A percentile compares a stretch with the other conserved stretches of the same genome.
Evolutionary conservation across 2,888 invertebrate genomes (phyloP).

Genomic region (Marronus borbonicus): DNA sequence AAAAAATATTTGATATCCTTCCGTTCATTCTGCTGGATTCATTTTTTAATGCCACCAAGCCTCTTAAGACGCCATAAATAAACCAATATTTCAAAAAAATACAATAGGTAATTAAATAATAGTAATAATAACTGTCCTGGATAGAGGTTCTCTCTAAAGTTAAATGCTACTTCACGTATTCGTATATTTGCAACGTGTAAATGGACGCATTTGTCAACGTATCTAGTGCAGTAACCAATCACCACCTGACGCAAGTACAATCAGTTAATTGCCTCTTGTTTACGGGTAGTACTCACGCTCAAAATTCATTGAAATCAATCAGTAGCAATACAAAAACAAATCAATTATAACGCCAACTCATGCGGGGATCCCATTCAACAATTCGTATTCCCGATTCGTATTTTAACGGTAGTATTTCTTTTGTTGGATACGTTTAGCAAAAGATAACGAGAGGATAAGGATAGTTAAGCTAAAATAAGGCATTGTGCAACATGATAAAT

Average conservation of each 20-base stretch:
- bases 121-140: too few relatives aligned
- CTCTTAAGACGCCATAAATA: too few relatives aligned
- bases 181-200: background rate
- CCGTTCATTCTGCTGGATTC: too few relatives aligned
- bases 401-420: background rate
- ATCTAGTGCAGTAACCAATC: background rate
- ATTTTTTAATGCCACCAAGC: too few relatives aligned
- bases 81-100: too few relatives aligned
- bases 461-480: too few relatives aligned
- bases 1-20: too few relatives aligned
- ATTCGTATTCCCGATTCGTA: background rate
- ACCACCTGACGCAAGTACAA: slow-evolving; percentile 17
- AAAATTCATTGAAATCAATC: slow-evolving; percentile 11
- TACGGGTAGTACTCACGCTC: slow-evolving; percentile 8
- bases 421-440: too few relatives aligned
- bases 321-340: slow-evolving; percentile 17
- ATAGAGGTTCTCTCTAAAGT: too few relatives aligned
- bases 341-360: slow-evolving; percentile 32
- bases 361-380: background rate
- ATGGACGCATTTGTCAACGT: background rate
- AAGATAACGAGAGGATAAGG: too few relatives aligned
- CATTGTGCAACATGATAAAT: too few relatives aligned
- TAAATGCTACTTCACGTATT: background rate
- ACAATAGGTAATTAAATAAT: too few relatives aligned
- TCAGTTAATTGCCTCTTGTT: slow-evolving; percentile 26